Percentiles rank a stretch among this genome's conserved stretches.
Evolutionary conservation across 2,113 vertebrate genomes (phyloP).

Genomic region (Nibea coibor): DNA sequence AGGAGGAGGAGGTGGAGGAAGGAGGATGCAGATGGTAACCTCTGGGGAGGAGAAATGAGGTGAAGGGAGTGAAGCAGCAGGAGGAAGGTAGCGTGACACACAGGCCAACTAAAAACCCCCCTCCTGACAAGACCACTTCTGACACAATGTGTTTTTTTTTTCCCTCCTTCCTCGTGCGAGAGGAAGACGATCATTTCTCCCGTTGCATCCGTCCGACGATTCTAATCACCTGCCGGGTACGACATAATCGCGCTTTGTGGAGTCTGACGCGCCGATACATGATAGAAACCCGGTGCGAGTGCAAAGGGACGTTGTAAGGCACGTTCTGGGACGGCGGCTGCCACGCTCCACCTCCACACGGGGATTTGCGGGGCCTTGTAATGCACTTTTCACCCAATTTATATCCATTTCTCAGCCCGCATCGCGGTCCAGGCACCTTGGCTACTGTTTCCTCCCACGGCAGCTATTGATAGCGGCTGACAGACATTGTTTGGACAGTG

Average conservation of each 20-base stretch:
- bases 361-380: conserved; percentile 58
- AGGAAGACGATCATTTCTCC: conserved; percentile 38
- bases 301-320: conserved; percentile 43
- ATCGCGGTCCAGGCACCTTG: conserved; percentile 53
- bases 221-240: conserved; percentile 49
- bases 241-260: conserved; percentile 18
- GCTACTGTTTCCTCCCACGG: conserved; percentile 60
- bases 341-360: conserved; percentile 21
- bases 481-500: conserved; percentile 75
- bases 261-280: conserved; percentile 25
- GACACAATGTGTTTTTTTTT: conserved; percentile 47
- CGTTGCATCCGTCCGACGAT: conserved; percentile 17
- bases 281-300: conserved; percentile 36
- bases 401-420: conserved; percentile 52
- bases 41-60: conserved; percentile 70
- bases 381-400: conserved; percentile 64
- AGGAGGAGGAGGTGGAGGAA: conserved; percentile 10
- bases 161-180: conserved; percentile 20
- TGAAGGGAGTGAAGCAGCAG: conserved; percentile 61
- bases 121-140: conserved; percentile 49
- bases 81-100: conserved; percentile 63
- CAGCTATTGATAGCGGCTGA: conserved; percentile 71
- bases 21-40: conserved; percentile 57
- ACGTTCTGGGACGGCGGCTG: conserved; percentile 34
- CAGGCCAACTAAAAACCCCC: conserved; percentile 52